Base-by-base conservation (phyloP, 2,888 invertebrate genomes). In the Ferdinandea cuprea region DNA sequence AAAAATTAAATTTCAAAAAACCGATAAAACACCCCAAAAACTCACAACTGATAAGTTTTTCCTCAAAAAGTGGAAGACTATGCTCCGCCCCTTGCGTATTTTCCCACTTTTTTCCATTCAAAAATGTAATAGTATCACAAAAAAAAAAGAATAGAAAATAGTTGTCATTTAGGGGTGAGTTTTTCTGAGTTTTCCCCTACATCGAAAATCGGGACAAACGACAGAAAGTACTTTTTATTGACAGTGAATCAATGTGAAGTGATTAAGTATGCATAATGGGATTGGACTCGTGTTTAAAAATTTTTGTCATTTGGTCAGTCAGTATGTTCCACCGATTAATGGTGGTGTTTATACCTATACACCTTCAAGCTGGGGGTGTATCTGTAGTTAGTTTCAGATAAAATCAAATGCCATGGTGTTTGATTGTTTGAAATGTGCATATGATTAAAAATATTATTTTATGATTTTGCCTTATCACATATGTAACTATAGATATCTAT, bases 11-110 rank as follows among this genome's bases (percentile, higher is more conserved):
- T 68, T 83, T 83, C 86, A 88, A 89, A 90, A 89, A 88, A 88
- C 87, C 88, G 87, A 88, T 88, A 88, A 90, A 90, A 89, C 90
- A 90, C 90, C 90, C 90, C 89, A 89, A 89, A 90, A 89, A 88
- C 89, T 88, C 88, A 89, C 89, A 90, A 89, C 89, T 90, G 89
- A 88, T 87, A 88, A 86, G 88, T 88, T 89, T 90, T 89, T 88
- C 89, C 89, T 88, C 88, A 88, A 90, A 90, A 89, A 87, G 86
- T 88, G 88, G 87, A 88, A 89, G 89, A 88, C 88, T 87, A 89
- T 86, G 89, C 88, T 89, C 88, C 88, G 88, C 88, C 88, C 87
- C 89, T 89, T 63, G 66, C 17, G 63, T 58, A 68, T 87, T 88
- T 76, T 87, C 86, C 85, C 50, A 71, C 66, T 85, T 61, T 52